Conservation (phyloP, 2,888 invertebrate species). For the Euplagia quadripunctaria region DNA sequence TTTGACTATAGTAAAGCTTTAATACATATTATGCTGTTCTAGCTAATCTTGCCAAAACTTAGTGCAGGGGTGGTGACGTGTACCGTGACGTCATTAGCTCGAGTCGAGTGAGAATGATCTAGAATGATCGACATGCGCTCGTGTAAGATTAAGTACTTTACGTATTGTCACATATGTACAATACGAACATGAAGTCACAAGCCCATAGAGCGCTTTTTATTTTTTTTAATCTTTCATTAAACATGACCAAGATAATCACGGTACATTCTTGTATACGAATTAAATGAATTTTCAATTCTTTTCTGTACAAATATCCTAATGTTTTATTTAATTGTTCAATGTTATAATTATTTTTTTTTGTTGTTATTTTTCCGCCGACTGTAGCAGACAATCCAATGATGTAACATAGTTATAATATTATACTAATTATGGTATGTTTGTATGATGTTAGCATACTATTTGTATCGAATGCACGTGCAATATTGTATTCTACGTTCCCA, state of each 20-base stretch:
- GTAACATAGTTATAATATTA: conserved; percentile 50
- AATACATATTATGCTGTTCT: conserved; percentile 1
- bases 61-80: conserved; percentile 20
- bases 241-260: conserved; percentile 45
- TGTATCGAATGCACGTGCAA: conserved; percentile 55
- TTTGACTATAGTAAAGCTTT: conserved; percentile 18
- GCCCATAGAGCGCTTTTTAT: conserved; percentile 36
- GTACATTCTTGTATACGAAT: conserved; percentile 59
- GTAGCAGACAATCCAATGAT: conserved; percentile 39
- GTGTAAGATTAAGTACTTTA: background rate
- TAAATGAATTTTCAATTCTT: conserved; percentile 48
- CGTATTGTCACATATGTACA: too few relatives aligned
- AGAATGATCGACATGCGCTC: conserved; percentile 25
- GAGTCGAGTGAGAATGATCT: conserved; percentile 52
- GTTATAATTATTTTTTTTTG: conserved; percentile 40
- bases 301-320: conserved; percentile 59
- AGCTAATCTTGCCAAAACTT: conserved; percentile 18
- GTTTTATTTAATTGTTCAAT: conserved; percentile 54
- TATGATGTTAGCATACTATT: conserved; percentile 50
- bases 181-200: conserved; percentile 21
- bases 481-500: conserved; percentile 49
- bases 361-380: conserved; percentile 17
- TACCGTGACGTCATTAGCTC: conserved; percentile 43
- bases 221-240: conserved; percentile 33
- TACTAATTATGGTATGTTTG: conserved; percentile 46